Evolutionary conservation across 1,140 invertebrate genomes (phyloP).

Genomic region (Zaprionus camerounensis): DNA sequence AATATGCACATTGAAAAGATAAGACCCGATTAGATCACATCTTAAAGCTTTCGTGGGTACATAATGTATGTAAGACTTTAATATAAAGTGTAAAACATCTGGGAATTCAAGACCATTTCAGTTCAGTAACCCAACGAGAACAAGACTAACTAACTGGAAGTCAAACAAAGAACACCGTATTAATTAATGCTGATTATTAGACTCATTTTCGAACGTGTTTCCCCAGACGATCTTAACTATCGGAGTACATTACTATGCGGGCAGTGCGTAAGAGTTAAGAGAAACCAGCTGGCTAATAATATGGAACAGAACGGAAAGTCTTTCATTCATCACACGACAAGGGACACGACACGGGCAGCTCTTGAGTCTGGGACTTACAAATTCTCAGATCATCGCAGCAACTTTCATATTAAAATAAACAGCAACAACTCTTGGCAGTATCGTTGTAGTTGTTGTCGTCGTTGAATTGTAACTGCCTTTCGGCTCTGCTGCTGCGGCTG

Average conservation of each 20-base stretch:
- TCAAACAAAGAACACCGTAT: background rate
- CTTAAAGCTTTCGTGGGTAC: background rate
- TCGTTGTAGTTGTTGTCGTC: slow-evolving; percentile 17
- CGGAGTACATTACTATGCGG: background rate
- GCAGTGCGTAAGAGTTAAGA: background rate
- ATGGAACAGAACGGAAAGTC: slow-evolving; percentile 8
- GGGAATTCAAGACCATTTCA: slow-evolving; percentile 9
- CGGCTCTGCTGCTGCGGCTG: slow-evolving; percentile 21
- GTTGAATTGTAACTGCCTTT: slow-evolving; percentile 37
- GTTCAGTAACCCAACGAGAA: slow-evolving; percentile 21
- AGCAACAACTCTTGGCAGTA: slow-evolving; percentile 39
- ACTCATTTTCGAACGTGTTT: slow-evolving; percentile 5
- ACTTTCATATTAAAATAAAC: slow-evolving; percentile 33
- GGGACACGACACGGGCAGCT: slow-evolving; percentile 2
- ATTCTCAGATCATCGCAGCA: background rate
- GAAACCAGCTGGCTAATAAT: background rate
- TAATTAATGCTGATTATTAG: slow-evolving; percentile 16
- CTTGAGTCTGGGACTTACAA: background rate
- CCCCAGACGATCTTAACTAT: background rate
- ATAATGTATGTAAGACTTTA: background rate
- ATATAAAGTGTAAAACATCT: background rate
- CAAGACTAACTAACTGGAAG: background rate
- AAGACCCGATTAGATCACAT: slow-evolving; percentile 14
- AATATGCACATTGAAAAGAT: slow-evolving; percentile 4
- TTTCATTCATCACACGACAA: slow-evolving; percentile 15